Evolutionary conservation across 2,797 vertebrate species (phyloP).

Genomic region (Propithecus perrieri): DNA sequence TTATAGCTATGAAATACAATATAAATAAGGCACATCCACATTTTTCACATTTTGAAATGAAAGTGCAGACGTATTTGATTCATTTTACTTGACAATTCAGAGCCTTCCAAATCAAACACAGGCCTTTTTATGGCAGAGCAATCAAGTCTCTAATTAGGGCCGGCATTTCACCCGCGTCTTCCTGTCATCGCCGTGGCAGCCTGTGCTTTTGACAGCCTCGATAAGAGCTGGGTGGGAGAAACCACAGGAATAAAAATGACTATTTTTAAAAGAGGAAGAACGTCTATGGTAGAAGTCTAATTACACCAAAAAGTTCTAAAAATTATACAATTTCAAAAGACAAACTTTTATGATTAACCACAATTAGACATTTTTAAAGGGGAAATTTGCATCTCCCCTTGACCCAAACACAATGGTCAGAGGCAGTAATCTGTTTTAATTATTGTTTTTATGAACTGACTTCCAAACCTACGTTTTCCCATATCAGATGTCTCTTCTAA

Average conservation of each 20-base stretch:
- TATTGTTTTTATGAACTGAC: background rate
- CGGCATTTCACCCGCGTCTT: constrained; percentile 26
- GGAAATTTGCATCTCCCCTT: background rate
- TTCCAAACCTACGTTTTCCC: background rate
- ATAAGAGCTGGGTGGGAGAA: constrained; percentile 13
- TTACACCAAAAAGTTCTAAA: constrained; percentile 36
- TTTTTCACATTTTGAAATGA: constrained; percentile 54
- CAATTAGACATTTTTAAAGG: background rate
- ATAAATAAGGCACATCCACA: constrained; percentile 68
- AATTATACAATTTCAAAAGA: background rate
- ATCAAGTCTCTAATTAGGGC: constrained; percentile 69
- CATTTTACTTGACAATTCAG: constrained; percentile 69
- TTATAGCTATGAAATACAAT: constrained; percentile 67
- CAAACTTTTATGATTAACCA: background rate
- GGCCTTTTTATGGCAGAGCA: constrained; percentile 59
- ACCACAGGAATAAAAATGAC: constrained; percentile 37
- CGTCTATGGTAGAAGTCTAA: background rate
- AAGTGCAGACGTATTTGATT: constrained; percentile 57
- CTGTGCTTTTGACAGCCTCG: background rate
- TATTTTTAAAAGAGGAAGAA: background rate
- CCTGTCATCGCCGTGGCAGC: constrained; percentile 54
- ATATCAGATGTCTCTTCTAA: background rate
- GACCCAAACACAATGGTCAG: background rate
- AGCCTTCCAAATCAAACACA: constrained; percentile 43
- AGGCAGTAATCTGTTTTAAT: background rate